Evolutionary conservation across 2,797 vertebrate genomes (phyloP).

Genomic region (Vireo griseus): DNA sequence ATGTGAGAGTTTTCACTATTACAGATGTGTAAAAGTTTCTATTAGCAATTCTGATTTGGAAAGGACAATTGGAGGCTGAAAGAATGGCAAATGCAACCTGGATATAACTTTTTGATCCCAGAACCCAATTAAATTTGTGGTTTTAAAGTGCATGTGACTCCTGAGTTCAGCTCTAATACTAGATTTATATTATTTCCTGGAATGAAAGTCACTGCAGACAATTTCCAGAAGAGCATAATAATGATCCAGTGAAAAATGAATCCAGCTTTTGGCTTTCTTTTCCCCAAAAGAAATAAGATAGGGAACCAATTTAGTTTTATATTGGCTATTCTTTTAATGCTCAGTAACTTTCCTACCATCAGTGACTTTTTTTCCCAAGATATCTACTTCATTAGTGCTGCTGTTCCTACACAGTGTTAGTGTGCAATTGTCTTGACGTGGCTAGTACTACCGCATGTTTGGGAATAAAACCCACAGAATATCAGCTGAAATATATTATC

Average conservation of each 20-base stretch:
- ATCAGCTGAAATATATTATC: neutral
- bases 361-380: neutral
- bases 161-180: constrained; percentile 50
- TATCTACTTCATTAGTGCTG: constrained; percentile 18
- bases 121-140: constrained; percentile 63
- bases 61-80: constrained; percentile 50
- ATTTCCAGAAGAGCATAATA: constrained; percentile 62
- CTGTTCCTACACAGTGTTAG: neutral
- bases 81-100: constrained; percentile 50
- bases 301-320: constrained; percentile 56
- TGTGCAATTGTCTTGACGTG: neutral
- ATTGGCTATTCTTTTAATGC: constrained; percentile 40
- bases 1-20: constrained; percentile 16
- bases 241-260: constrained; percentile 59
- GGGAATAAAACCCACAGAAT: neutral
- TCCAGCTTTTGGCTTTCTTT: constrained; percentile 23
- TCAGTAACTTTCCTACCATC: neutral
- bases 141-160: constrained; percentile 30
- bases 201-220: constrained; percentile 58
- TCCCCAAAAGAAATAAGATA: constrained; percentile 13
- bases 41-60: constrained; percentile 56
- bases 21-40: constrained; percentile 31
- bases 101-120: constrained; percentile 57
- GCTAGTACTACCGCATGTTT: neutral
- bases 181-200: constrained; percentile 62